These are phyloP conservation scores for Cynaeus angustus DNA, from an alignment of 2,888 invertebrate species.

Conservation along the genomic window DNA sequence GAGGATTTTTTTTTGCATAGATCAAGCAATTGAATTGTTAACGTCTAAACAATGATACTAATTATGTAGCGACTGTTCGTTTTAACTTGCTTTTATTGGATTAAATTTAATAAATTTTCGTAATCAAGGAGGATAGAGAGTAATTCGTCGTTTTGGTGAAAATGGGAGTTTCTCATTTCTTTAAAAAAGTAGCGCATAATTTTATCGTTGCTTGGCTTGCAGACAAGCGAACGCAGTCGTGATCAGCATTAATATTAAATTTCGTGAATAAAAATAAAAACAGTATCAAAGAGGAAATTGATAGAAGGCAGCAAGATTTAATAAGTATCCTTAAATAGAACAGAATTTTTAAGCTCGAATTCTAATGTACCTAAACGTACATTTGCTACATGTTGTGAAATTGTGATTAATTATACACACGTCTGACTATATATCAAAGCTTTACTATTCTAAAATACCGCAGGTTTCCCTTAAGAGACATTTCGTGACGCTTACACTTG, in stretches of 20 bases:
- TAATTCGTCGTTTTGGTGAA: constrained; percentile 34
- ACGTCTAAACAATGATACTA: constrained; percentile 40
- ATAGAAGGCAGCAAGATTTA: constrained; percentile 38
- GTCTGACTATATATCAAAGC: constrained; percentile 51
- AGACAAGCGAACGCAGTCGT: constrained; percentile 48
- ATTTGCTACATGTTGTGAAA: too few relatives aligned
- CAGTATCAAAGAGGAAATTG: constrained; percentile 47
- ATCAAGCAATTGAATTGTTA: constrained; percentile 41
- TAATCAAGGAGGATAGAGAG: constrained; percentile 21
- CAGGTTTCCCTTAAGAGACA: constrained; percentile 56
- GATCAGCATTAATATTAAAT: constrained; percentile 53
- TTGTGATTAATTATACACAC: constrained; percentile 50
- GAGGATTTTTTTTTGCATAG: too few relatives aligned
- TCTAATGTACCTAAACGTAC: too few relatives aligned
- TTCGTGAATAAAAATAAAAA: constrained; percentile 51
- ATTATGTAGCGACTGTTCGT: constrained; percentile 36
- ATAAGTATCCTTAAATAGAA: constrained; percentile 13
- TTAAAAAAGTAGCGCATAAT: constrained; percentile 48
- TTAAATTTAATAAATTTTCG: constrained; percentile 41
- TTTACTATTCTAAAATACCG: constrained; percentile 48
- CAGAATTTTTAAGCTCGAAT: constrained; percentile 16
- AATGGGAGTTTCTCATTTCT: constrained; percentile 43
- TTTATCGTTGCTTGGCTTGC: constrained; percentile 47
- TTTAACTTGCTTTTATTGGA: constrained; percentile 40
- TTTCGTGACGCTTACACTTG: constrained; percentile 57